Conservation (phyloP, 2,888 invertebrate species). For the Epirrhoe tristata region DNA sequence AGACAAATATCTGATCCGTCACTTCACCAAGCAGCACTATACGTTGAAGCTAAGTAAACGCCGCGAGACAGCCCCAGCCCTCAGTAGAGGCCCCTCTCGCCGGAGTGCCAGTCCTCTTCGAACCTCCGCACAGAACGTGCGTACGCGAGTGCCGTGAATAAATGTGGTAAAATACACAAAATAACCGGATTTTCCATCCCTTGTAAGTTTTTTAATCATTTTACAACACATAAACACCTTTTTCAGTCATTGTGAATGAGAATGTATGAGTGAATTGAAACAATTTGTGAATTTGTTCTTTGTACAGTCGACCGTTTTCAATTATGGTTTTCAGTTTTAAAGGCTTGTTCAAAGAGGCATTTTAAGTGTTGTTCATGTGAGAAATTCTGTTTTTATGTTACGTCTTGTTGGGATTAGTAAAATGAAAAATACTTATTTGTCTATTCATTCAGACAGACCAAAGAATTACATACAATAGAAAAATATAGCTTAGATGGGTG, state of each 20-base stretch:
- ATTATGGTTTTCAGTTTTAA: slow-evolving; percentile 2
- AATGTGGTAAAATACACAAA: slow-evolving; percentile 67
- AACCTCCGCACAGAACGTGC: slow-evolving; percentile 56
- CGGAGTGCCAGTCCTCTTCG: slow-evolving; percentile 75
- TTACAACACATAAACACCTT: not conserved
- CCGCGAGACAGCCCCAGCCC: slow-evolving; percentile 45
- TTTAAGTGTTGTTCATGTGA: not conserved
- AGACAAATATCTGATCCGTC: too few relatives aligned
- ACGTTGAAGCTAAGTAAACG: slow-evolving; percentile 61
- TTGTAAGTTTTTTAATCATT: slow-evolving; percentile 61
- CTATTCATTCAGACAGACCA: too few relatives aligned
- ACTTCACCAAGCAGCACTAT: slow-evolving; percentile 55
- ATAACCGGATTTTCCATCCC: slow-evolving; percentile 68
- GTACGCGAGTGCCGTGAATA: slow-evolving; percentile 58
- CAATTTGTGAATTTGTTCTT: slow-evolving; percentile 4
- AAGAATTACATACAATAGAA: too few relatives aligned
- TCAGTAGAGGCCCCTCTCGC: slow-evolving; percentile 66
- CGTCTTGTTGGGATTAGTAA: too few relatives aligned
- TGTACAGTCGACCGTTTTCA: slow-evolving; percentile 1
- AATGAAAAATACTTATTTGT: too few relatives aligned
- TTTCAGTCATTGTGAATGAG: not conserved
- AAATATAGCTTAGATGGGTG: too few relatives aligned
- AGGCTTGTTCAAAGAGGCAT: not conserved
- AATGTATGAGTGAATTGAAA: slow-evolving; percentile 19
- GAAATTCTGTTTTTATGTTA: not conserved